Evolutionary conservation across 53 echinoderm and acorn worm genomes (phyloP), one percentile per base, ranked within the genome.

Genomic region (Stichopus horrens): DNA sequence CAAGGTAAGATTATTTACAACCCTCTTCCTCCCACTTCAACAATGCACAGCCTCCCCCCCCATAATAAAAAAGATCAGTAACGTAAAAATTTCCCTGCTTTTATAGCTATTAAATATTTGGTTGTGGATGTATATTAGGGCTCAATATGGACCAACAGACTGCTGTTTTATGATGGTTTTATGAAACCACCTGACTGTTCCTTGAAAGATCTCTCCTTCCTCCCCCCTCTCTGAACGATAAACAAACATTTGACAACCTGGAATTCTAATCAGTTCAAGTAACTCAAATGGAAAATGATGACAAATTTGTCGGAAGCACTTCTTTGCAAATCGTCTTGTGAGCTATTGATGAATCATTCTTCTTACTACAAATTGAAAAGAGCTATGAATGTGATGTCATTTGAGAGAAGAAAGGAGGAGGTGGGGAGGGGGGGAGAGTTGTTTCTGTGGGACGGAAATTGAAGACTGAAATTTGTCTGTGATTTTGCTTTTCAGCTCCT

Each of bases 1-100:
- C 84, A 96, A 99, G 96, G 99, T 99, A 21, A 76, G 92, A 51
- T 7, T 71, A 5, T 7, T 16, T 71, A 6, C 18, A 16, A 8
- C 63, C 63, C 7, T 63, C 10, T 63, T 10, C 63, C 63, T 4
- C 63, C 63, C 63, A 10, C 63, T 2, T 1, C 37, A 37, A 37
- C 37, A 37, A 37, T 37, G 37, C 2, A 63, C 16, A 63, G 11
- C 63, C 63, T 63, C 4, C 63, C 63, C 63, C 16, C 11, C 63
- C 63, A 63, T 13, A 10, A 6, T 9, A 7, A 63, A 63, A 63
- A 63, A 63, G 63, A 10, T 63, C 10, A 63, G 11, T 63, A 60
- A 60, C 60, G 0, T 63, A 13, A 63, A 63, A 8, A 13, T 16
- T 16, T 63, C 37, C 37, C 63, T 63, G 16, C 63, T 4, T 63